Evolutionary conservation across 2,797 vertebrate genomes (phyloP), one percentile per base, ranked within the genome.

Genomic region (Epinephelus coioides): DNA sequence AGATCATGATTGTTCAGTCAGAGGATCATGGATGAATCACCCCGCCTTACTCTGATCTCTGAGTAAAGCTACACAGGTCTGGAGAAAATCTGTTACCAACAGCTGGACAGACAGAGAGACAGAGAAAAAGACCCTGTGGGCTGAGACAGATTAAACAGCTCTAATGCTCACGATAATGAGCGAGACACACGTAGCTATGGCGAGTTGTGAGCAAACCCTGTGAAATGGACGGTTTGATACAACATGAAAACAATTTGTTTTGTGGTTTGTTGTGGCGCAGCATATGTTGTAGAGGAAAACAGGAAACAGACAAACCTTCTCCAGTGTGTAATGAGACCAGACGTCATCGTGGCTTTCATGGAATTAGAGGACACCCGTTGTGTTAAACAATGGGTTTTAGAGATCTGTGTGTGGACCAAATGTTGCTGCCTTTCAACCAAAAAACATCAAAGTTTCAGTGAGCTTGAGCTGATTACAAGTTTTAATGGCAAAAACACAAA

Each of bases 401-500:
- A 55, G 23, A 76, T 77, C 7, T 76, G 18, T 34, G 38, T 13
- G 14, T 38, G 34, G 34, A 54, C 43, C 59, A 72, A 69, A 84
- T 53, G 56, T 67, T 46, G 14, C 5, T 0, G 27, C 17, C 57
- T 62, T 77, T 57, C 12, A 69, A 72, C 18, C 46, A 51, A 78
- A 69, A 18, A 27, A 53, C 47, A 69, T 80, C 23, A 47, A 61
- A 27, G 10, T 49, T 21, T 73, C 17, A 38, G 54, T 2, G 30
- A 61, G 55, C 71, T 68, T 51, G 25, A 68, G 44, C 27, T 2
- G 38, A 76, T 83, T 71, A 66, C 12, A 47, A 25, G 27, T 56
- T 73, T 71, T 69, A 81, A 62, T 21, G 14, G 10, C 23, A 44
- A 51, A 82, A 74, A 76, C 3, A 56, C 19, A 80, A 56, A 59